Evolutionary conservation across 2,888 invertebrate genomes (phyloP).

Genomic region (Pandemis corylana): DNA sequence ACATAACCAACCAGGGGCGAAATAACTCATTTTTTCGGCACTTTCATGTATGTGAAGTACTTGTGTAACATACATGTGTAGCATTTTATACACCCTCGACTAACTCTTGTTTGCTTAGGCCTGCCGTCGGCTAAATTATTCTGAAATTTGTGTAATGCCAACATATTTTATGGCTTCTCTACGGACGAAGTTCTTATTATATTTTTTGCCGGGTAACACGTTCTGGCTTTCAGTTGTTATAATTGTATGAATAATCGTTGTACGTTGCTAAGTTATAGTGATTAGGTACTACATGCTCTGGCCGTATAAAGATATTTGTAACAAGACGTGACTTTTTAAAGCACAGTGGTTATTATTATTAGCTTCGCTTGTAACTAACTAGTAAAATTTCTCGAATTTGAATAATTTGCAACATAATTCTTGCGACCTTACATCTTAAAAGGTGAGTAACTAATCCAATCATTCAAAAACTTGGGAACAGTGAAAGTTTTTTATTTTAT

Average conservation of each 20-base stretch:
- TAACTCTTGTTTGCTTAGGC: conserved; percentile 63
- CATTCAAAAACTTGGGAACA: too few species aligned
- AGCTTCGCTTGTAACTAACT: too few species aligned
- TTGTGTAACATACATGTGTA: not conserved
- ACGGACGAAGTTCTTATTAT: conserved; percentile 45
- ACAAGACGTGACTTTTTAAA: not conserved
- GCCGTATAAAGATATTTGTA: not conserved
- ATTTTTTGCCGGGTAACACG: conserved; percentile 6
- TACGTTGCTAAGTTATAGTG: conserved; percentile 4
- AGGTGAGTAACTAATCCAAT: too few species aligned
- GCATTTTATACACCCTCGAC: conserved; percentile 18
- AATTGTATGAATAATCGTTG: conserved; percentile 17
- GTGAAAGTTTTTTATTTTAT: too few species aligned
- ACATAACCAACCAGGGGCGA: not conserved
- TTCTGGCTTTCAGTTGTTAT: conserved; percentile 6
- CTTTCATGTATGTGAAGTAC: not conserved
- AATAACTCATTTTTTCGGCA: conserved; percentile 5
- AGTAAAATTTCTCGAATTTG: too few species aligned
- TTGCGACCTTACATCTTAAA: too few species aligned
- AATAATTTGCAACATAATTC: too few species aligned
- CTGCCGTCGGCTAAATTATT: conserved; percentile 68
- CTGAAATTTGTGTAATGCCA: conserved; percentile 61
- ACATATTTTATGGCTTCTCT: conserved; percentile 68
- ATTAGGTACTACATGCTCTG: not conserved
- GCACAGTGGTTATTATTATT: too few species aligned